Evolutionary conservation across 2,797 vertebrate species (phyloP).

Genomic region (Callimico goeldii): DNA sequence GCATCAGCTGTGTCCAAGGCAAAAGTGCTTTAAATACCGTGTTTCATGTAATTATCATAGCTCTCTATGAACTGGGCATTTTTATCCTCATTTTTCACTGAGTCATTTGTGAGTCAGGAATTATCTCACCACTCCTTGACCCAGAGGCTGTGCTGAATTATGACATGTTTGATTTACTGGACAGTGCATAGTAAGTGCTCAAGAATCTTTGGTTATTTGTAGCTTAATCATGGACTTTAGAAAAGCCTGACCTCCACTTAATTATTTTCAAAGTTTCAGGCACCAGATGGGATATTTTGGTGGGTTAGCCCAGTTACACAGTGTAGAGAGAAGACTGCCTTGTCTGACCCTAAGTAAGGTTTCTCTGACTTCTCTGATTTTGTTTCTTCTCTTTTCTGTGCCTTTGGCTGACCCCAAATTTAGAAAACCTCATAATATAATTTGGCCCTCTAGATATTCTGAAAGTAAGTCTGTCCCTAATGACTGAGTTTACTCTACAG

Average conservation of each 20-base stretch:
- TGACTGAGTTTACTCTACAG: neutral
- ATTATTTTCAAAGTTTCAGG: neutral
- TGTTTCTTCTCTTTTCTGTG: neutral
- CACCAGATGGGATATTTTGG: neutral
- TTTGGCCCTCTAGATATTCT: conserved; percentile 18
- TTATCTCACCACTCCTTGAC: neutral
- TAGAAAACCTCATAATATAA: conserved; percentile 14
- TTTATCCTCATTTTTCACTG: neutral
- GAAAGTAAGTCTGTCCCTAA: conserved; percentile 9
- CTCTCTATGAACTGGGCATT: neutral
- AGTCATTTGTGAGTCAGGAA: neutral
- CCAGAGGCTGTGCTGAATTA: neutral
- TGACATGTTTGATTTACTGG: neutral
- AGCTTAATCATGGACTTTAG: neutral
- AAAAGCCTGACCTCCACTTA: neutral
- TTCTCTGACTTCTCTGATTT: neutral
- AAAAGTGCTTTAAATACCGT: neutral
- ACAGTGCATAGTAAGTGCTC: neutral
- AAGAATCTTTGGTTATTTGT: neutral
- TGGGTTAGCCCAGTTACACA: neutral
- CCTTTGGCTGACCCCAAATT: conserved; percentile 25
- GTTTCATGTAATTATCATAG: neutral
- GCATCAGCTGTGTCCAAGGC: neutral
- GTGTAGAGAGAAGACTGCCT: neutral
- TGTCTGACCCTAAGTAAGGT: neutral